These are phyloP conservation scores for Agapostemon virescens DNA, from an alignment of 2,888 invertebrate species.

Conservation along the genomic window DNA sequence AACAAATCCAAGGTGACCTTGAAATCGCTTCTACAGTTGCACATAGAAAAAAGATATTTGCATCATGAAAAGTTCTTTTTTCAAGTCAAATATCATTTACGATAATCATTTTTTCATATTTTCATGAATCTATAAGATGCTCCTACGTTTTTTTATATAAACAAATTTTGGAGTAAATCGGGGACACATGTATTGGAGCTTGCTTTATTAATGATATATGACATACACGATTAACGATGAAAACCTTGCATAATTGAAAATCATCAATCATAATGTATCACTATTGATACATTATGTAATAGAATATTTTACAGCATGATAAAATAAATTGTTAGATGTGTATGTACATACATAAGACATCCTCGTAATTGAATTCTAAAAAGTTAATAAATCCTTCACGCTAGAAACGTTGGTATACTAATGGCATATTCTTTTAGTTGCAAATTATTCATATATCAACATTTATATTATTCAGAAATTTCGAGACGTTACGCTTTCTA, in stretches of 20 bases:
- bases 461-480: neutral
- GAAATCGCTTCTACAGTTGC: no score
- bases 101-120: neutral
- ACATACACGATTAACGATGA: neutral
- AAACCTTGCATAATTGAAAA: neutral
- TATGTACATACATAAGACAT: neutral
- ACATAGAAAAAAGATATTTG: no score
- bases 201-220: neutral
- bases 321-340: neutral
- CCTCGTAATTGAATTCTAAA: neutral
- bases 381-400: neutral
- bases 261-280: neutral
- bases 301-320: neutral
- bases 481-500: neutral
- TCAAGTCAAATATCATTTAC: no score
- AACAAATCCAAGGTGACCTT: no score
- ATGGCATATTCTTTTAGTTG: neutral
- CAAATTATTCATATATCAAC: neutral
- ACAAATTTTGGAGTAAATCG: neutral
- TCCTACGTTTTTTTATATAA: neutral
- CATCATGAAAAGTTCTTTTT: no score
- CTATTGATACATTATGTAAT: no score
- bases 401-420: neutral
- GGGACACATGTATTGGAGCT: neutral
- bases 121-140: neutral